Base-by-base conservation (phyloP, 2,888 invertebrate species). In the Trypoxylon attenuatum region DNA sequence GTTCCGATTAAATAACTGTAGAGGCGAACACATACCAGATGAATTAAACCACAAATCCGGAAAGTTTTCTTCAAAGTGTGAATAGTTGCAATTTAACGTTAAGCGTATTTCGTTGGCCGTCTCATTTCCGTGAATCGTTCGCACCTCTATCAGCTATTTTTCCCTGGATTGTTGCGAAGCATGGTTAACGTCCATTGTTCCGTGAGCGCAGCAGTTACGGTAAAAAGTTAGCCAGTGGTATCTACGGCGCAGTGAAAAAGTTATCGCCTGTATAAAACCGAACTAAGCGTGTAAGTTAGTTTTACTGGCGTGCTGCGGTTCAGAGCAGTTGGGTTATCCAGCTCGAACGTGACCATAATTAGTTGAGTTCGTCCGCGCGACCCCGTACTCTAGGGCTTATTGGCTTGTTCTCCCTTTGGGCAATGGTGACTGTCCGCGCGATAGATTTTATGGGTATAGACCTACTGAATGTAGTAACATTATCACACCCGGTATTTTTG, bases 391-490 rank as follows among this genome's bases (percentile, higher is more conserved):
- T 10, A 23, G 23, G 58, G 60, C 68, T 77, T 74, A 76, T 79
- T 72, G 77, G 70, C 69, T 58, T 67, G 72, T 72, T 67, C 62
- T 59, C 67, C 65, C 75, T 76, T 79, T 79, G 79, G 78, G 78
- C 80, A 78, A 77, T 77, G 73, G 58, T 56, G 50, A 42, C 46
- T 58, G 52, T 46, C 54, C 46, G 50, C 29, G 66, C 68, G 54
- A 64, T 71, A 71, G 63, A 58, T 75, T 77, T 73, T 71, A 72
- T 54, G 57, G 50, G 50, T 52, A 51, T 23, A 25, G 61, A 65
- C 57, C 46, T 61, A 57, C 50, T 49, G 43, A 23, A 54, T 45
- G 59, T 55, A 66, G 57, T 53, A 55, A 25, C 33, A 51, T 21
- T 29, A 39, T 41, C 45, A 63, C 33, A 52, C 41, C 29, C 51